phyloP scores from a whole-genome alignment of 2,888 invertebrate genomes.

The Erebia palarica region DNA sequence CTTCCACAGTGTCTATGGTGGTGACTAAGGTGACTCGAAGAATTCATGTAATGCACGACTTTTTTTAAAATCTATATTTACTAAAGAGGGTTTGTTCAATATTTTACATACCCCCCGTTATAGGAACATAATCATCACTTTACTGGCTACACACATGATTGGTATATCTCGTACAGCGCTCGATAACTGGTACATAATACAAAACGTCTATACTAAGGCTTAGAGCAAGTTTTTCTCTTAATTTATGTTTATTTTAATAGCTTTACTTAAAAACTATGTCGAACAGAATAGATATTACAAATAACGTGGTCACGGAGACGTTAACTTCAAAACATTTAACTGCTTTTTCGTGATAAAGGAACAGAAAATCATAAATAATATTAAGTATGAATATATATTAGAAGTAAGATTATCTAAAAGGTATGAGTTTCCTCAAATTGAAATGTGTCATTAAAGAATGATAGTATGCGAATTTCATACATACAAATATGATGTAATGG shows the following conservation, averaged over 20 bases:
- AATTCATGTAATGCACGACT: slow-evolving; percentile 59
- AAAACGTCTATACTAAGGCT: neutral
- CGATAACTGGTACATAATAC: slow-evolving; percentile 61
- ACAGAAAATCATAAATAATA: slow-evolving; percentile 7
- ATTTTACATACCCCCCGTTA: too few species aligned
- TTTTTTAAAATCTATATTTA: slow-evolving; percentile 46
- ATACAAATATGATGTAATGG: neutral
- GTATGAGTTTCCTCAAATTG: slow-evolving; percentile 5
- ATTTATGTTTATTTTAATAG: neutral
- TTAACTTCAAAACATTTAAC: slow-evolving; percentile 6
- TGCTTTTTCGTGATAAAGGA: slow-evolving; percentile 11
- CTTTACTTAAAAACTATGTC: neutral
- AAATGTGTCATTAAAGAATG: slow-evolving; percentile 10
- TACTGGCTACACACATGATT: too few species aligned
- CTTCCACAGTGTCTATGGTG: neutral
- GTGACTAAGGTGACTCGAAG: slow-evolving; percentile 64
- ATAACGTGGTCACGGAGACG: slow-evolving; percentile 38
- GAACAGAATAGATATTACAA: slow-evolving; percentile 41
- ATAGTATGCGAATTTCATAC: neutral
- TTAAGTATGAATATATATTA: neutral
- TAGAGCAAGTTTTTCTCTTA: neutral
- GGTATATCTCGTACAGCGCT: too few species aligned
- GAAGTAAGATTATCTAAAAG: neutral
- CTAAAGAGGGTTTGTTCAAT: too few species aligned
- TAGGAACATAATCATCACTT: too few species aligned